phyloP scores from a whole-genome alignment of 2,797 vertebrate genomes.

The Antrozous pallidus region DNA sequence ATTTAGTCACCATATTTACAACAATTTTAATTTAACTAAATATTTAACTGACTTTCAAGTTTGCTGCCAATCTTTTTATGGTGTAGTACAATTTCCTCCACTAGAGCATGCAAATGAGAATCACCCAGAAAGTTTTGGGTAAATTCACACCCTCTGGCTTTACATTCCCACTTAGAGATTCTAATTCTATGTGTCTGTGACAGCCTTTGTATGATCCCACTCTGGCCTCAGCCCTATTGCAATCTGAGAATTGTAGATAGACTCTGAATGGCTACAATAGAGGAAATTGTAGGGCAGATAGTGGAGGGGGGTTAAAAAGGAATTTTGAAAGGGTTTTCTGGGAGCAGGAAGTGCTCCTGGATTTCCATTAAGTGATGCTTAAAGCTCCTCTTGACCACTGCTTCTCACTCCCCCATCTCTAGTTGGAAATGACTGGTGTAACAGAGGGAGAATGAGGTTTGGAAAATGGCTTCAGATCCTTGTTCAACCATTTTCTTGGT shows the following conservation, averaged over 20 bases:
- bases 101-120: background rate
- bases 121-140: background rate
- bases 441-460: background rate
- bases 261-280: background rate
- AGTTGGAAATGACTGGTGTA: background rate
- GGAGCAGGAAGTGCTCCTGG: background rate
- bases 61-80: background rate
- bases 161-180: background rate
- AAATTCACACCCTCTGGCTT: background rate
- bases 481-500: background rate
- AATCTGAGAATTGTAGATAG: background rate
- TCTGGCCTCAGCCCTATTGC: background rate
- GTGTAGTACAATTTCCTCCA: background rate
- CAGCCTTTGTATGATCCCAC: background rate
- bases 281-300: background rate
- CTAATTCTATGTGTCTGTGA: background rate
- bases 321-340: background rate
- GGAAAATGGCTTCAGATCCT: background rate
- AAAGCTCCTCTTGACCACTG: background rate
- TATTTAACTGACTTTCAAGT: constrained; percentile 18
- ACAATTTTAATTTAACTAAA: constrained; percentile 33
- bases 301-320: background rate
- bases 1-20: background rate
- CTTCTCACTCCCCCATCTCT: background rate
- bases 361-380: background rate